Percentiles rank a stretch among this genome's conserved stretches.
phyloP scores from a whole-genome alignment of 2,888 invertebrate genomes.

The Eupithecia subumbrata region DNA sequence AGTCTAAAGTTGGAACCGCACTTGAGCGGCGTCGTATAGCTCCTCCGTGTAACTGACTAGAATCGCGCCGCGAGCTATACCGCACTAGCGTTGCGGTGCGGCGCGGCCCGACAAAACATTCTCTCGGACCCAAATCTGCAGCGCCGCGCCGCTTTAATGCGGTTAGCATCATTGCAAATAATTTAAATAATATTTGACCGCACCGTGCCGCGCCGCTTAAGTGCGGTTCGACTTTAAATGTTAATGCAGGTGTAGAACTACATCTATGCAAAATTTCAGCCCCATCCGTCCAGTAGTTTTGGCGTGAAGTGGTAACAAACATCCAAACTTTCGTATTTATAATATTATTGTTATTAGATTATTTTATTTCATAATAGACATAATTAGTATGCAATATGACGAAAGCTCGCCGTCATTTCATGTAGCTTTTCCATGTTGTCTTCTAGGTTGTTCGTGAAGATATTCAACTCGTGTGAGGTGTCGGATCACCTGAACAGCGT shows the following conservation, averaged over 20 bases:
- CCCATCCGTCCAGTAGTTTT: neutral
- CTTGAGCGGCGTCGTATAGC: too few relatives aligned
- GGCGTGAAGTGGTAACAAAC: neutral
- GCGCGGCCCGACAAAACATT: too few relatives aligned
- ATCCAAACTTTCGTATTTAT: neutral
- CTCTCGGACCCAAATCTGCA: too few relatives aligned
- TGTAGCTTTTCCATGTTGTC: neutral
- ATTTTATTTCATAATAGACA: neutral
- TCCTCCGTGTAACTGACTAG: too few relatives aligned
- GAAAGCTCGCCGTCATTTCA: neutral
- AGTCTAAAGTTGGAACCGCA: too few relatives aligned
- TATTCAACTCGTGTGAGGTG: slow-evolving; percentile 73
- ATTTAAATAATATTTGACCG: too few relatives aligned
- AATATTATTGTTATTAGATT: neutral
- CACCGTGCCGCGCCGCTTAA: too few relatives aligned
- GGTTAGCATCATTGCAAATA: too few relatives aligned
- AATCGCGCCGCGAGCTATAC: too few relatives aligned
- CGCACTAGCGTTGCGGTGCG: too few relatives aligned
- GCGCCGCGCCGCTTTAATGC: too few relatives aligned
- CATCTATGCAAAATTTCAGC: neutral
- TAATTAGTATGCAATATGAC: neutral
- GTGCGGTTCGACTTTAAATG: too few relatives aligned
- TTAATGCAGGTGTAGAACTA: neutral
- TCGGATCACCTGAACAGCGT: slow-evolving; percentile 62
- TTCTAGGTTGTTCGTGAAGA: slow-evolving; percentile 74